Evolutionary conservation across 1,140 invertebrate species (phyloP).

Genomic region (Gonatopus flavifemur): DNA sequence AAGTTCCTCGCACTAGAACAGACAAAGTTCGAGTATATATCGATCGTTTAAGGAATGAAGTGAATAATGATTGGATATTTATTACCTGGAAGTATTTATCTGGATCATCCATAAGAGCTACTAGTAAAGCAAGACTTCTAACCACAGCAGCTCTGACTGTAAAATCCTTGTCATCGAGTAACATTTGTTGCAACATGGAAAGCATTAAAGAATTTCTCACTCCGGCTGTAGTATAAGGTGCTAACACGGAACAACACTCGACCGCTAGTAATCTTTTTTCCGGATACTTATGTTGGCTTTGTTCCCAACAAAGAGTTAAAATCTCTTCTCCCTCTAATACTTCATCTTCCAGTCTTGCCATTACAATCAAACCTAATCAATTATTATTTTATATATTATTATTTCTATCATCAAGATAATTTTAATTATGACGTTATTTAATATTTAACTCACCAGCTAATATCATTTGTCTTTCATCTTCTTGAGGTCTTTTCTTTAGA

Average conservation of each 20-base stretch:
- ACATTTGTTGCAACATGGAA: conserved; percentile 76
- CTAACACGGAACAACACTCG: conserved; percentile 72
- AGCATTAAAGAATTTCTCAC: conserved; percentile 72
- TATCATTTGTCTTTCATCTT: conserved; percentile 71
- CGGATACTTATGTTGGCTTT: conserved; percentile 72
- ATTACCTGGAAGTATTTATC: conserved; percentile 70
- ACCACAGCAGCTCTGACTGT: conserved; percentile 66
- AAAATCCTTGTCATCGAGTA: conserved; percentile 72
- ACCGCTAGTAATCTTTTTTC: conserved; percentile 72
- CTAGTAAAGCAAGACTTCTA: conserved; percentile 66
- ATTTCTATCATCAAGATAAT: too few species aligned
- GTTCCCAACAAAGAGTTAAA: conserved; percentile 78
- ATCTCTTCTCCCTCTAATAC: conserved; percentile 68
- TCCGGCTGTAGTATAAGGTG: conserved; percentile 70
- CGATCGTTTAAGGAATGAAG: not conserved
- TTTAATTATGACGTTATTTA: too few species aligned
- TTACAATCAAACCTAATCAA: conserved; percentile 61
- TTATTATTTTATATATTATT: not conserved
- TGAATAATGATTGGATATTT: too few species aligned
- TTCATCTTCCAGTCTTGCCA: conserved; percentile 62
- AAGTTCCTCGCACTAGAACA: conserved; percentile 62
- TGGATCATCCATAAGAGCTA: conserved; percentile 66
- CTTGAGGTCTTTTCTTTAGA: conserved; percentile 73
- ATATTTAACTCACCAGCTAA: conserved; percentile 63
- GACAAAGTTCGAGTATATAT: not conserved